These are phyloP conservation scores for Galeopterus variegatus DNA, from an alignment of 2,113 vertebrate genomes.

Conservation along the genomic window DNA sequence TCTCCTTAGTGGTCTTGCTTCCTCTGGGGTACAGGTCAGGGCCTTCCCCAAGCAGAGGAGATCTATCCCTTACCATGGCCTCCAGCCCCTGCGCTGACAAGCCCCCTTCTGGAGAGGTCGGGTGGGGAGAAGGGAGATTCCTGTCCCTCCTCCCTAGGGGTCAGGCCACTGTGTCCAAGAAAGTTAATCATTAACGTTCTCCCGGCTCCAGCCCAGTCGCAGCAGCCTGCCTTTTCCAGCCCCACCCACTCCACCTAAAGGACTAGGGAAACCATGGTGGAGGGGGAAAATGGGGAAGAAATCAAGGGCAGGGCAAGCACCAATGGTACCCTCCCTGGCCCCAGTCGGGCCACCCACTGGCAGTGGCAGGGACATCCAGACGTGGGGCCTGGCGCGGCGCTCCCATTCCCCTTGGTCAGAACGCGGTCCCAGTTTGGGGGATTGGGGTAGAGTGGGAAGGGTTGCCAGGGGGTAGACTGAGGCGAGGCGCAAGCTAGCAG, in stretches of 20 bases:
- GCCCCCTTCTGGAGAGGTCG: not conserved
- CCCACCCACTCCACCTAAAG: conserved; percentile 54
- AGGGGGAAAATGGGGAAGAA: not conserved
- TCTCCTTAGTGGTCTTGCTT: not conserved
- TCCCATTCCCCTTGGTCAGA: not conserved
- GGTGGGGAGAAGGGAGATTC: not conserved
- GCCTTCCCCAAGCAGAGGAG: not conserved
- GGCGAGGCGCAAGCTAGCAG: not conserved
- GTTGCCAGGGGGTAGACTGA: not conserved
- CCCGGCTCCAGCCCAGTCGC: conserved; percentile 17
- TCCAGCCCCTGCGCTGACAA: not conserved
- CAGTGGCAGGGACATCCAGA: not conserved
- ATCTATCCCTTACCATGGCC: not conserved
- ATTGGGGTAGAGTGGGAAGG: not conserved
- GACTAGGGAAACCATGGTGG: not conserved
- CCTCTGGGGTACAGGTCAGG: not conserved
- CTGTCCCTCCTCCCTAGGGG: not conserved
- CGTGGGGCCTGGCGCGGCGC: not conserved
- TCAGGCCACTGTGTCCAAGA: not conserved
- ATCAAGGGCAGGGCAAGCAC: not conserved
- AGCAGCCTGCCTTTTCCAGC: conserved; percentile 16
- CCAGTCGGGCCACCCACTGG: not conserved
- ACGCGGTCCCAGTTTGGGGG: no score
- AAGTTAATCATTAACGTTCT: conserved; percentile 76
- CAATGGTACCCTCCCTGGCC: not conserved